Evolutionary conservation across 2,113 vertebrate genomes (phyloP), one percentile per base, ranked within the genome.

Genomic region (Hemicordylus capensis): DNA sequence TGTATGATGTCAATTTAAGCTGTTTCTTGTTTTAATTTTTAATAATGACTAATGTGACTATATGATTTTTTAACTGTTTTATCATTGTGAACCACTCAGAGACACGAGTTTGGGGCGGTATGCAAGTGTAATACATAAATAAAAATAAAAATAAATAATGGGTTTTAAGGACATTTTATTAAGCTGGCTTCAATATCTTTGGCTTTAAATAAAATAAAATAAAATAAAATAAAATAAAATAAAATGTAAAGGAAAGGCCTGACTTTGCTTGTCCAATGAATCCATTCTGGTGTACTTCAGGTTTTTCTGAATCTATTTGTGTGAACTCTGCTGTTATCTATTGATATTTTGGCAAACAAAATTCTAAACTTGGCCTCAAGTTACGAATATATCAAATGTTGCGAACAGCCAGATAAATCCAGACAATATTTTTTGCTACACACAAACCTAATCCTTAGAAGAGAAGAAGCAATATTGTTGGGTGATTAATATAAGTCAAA

Each of bases 301-400:
- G 11, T 17, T 14, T 37, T 77, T 26, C 24, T 22, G 22, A 54
- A 59, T 58, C 37, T 77, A 6, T 51, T 19, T 75, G 14, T 11
- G 28, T 34, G 15, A 75, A 51, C 44, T 8, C 12, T 24, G 34
- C 12, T 15, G 54, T 12, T 12, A 39, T 69, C 51, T 67, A 44
- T 24, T 1, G 48, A 17, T 22, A 58, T 82, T 59, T 63, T 81
- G 51, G n/a, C 34, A 28, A n/a, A 42, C 74, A 59, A 54, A 46
- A 72, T 87, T 69, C 64, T 61, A 81, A 83, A 83, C n/a, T 51
- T 64, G 46, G 42, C 5, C 14, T 80, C 28, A 66, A 86, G 1
- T 51, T 64, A 66, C 77, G 26, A 63, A 77, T 56, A 4, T 44
- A 72, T 37, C 4, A 81, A 83, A 82, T 72, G 11, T 14, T 6